Evolutionary conservation across 2,113 vertebrate species (phyloP).

Genomic region (Mohoua ochrocephala): DNA sequence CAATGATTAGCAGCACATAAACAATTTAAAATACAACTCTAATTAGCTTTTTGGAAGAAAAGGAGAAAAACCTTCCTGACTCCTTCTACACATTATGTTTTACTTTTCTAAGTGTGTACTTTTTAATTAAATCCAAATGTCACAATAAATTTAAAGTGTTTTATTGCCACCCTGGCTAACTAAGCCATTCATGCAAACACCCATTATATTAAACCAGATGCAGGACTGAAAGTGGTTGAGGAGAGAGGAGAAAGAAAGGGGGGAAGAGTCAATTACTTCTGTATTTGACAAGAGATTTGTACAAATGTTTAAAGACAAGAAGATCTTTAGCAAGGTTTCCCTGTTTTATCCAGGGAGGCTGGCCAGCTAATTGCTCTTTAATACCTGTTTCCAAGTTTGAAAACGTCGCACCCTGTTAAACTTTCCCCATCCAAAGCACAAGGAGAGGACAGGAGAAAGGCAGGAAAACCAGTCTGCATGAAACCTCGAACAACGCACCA

Average conservation of each 20-base stretch:
- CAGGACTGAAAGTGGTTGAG: slow-evolving; percentile 9
- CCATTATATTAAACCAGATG: slow-evolving; percentile 63
- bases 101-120: slow-evolving; percentile 82
- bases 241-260: background rate
- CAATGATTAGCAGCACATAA: slow-evolving; percentile 84
- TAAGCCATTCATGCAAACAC: slow-evolving; percentile 72
- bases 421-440: background rate
- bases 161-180: slow-evolving; percentile 76
- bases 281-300: slow-evolving; percentile 65
- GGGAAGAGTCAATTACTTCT: slow-evolving; percentile 46
- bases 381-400: slow-evolving; percentile 27
- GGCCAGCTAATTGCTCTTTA: slow-evolving; percentile 47
- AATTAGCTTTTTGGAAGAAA: slow-evolving; percentile 84
- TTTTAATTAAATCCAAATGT: slow-evolving; percentile 88
- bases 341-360: slow-evolving; percentile 9
- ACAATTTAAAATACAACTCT: slow-evolving; percentile 85
- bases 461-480: accelerated
- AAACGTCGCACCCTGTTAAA: background rate
- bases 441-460: background rate
- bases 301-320: slow-evolving; percentile 64
- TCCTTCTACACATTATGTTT: slow-evolving; percentile 76
- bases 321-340: slow-evolving; percentile 49
- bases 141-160: slow-evolving; percentile 83
- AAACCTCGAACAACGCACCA: background rate
- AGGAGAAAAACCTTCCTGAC: slow-evolving; percentile 73